These are phyloP conservation scores for Griposia aprilina DNA, from an alignment of 2,888 invertebrate species.

Conservation along the genomic window DNA sequence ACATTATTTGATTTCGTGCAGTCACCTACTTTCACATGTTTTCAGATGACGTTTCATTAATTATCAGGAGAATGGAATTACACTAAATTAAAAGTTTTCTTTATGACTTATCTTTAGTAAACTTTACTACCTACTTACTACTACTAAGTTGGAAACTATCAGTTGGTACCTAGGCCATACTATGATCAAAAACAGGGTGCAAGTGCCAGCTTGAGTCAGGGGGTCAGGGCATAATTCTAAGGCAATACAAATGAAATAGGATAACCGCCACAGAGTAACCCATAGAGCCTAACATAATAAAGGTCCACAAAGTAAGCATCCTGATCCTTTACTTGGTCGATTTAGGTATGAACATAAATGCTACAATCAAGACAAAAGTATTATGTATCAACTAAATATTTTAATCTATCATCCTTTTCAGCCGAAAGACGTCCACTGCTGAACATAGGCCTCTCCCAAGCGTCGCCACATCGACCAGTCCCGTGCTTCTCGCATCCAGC, in stretches of 20 bases:
- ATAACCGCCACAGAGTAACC: not conserved
- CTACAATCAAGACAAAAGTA: not conserved
- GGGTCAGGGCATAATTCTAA: not conserved
- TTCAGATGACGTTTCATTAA: not conserved
- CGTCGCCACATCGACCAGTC: not conserved
- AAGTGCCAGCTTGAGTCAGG: not conserved
- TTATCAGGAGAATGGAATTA: not conserved
- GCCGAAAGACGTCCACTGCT: not conserved
- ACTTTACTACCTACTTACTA: not conserved
- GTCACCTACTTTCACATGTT: conserved; percentile 6
- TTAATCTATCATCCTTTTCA: not conserved
- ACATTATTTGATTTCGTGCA: not conserved
- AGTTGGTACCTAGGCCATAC: too few relatives aligned
- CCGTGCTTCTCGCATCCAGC: not conserved
- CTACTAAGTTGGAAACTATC: not conserved
- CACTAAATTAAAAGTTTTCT: not conserved
- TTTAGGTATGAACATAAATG: not conserved
- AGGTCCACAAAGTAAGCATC: not conserved
- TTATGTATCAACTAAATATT: not conserved
- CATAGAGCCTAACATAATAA: too few relatives aligned
- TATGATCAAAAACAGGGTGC: not conserved
- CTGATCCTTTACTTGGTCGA: not conserved
- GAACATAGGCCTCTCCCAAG: not conserved
- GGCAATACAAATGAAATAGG: not conserved
- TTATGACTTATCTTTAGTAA: not conserved